Conservation (phyloP, 2,113 vertebrate genomes). For the Australoheros scitulus region DNA sequence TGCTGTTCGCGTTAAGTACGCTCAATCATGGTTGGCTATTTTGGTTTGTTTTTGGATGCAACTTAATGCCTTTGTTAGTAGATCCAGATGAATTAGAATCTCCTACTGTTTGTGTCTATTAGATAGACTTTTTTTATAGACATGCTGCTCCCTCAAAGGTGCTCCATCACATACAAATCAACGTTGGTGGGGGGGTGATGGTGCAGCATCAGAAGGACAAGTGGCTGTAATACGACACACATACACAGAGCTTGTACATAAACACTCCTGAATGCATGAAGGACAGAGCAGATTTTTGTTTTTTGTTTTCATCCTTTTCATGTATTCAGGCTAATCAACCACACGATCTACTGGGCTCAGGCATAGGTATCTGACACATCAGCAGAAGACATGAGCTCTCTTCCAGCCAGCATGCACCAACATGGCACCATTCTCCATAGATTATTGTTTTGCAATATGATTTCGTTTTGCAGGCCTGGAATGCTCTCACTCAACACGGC, state of each 20-base stretch:
- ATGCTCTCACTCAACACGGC: conserved; percentile 58
- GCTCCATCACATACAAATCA: conserved; percentile 55
- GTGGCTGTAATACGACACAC: conserved; percentile 34
- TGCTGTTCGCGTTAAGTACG: conserved; percentile 40
- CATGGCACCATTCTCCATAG: conserved; percentile 33
- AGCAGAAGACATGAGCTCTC: conserved; percentile 47
- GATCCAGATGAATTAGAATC: conserved; percentile 48
- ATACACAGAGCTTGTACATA: conserved; percentile 40
- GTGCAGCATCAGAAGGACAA: conserved; percentile 45
- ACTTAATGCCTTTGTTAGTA: conserved; percentile 18
- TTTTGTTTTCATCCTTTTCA: conserved; percentile 10
- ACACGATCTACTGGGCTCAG: conserved; percentile 48
- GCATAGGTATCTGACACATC: conserved; percentile 54
- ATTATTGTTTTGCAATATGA: conserved; percentile 37
- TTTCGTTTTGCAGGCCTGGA: conserved; percentile 53
- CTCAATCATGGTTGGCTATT: conserved; percentile 70
- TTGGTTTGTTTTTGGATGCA: conserved; percentile 34
- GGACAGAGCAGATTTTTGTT: conserved; percentile 17
- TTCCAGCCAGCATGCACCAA: conserved; percentile 44
- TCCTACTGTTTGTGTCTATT: conserved; percentile 21
- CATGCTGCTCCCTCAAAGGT: conserved; percentile 52
- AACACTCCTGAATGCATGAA: conserved; percentile 47
- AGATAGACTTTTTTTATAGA: conserved; percentile 21
- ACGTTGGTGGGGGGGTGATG: conserved; percentile 33
- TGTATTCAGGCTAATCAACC: conserved; percentile 51